Conservation (phyloP, 2,113 vertebrate genomes). For the Cyanocitta stelleri region DNA sequence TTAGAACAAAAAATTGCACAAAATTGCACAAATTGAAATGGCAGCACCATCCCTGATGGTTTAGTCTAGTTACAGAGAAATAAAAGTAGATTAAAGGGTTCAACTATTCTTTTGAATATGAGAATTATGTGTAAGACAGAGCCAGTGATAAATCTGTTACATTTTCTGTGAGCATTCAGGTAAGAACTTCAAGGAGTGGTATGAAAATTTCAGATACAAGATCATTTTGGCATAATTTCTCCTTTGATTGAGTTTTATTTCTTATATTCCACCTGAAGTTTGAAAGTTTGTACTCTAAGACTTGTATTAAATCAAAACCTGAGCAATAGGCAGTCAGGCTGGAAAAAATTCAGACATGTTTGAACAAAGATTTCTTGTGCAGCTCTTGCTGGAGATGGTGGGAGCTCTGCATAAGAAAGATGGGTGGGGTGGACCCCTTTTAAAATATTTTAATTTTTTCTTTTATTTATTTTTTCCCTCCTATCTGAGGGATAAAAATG, state of each 20-base stretch:
- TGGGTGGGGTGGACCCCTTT: too few relatives aligned
- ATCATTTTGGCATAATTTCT: not conserved
- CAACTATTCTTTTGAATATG: not conserved
- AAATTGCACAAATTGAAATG: not conserved
- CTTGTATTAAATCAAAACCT: not conserved
- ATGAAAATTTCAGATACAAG: not conserved
- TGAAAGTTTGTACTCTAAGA: not conserved
- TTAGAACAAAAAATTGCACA: not conserved
- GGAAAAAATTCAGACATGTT: not conserved
- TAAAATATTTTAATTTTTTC: not conserved
- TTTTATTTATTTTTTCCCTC: rapidly evolving
- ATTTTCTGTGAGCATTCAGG: not conserved
- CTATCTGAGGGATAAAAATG: not conserved
- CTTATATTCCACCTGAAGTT: not conserved
- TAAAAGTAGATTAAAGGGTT: not conserved
- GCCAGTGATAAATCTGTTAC: not conserved
- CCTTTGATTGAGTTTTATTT: not conserved
- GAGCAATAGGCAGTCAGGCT: not conserved
- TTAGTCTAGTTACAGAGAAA: not conserved
- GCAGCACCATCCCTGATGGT: not conserved
- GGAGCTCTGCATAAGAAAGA: not conserved
- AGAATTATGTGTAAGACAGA: not conserved
- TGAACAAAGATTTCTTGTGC: not conserved
- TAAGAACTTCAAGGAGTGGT: not conserved
- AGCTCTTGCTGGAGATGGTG: not conserved